Evolutionary conservation across 1,140 invertebrate species (phyloP).

Genomic region (Zophobas atratus): DNA sequence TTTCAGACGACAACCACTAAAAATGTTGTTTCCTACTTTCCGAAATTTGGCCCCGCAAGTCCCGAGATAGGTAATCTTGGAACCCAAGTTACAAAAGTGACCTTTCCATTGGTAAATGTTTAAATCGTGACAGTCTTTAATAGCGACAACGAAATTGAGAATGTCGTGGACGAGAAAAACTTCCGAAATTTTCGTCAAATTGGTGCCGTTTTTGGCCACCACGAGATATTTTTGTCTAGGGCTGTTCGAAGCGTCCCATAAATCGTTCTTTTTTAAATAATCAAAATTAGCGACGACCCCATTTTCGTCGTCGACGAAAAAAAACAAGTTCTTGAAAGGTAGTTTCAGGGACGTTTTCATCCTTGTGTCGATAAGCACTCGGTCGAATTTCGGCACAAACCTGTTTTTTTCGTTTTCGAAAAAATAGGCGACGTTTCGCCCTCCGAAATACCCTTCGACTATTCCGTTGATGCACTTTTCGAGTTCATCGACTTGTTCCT

Average conservation of each 20-base stretch:
- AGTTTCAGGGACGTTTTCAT: not conserved
- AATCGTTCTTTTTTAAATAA: constrained; percentile 11
- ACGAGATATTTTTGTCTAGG: constrained; percentile 37
- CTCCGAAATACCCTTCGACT: not conserved
- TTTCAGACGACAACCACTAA: not conserved
- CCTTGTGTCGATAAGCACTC: not conserved
- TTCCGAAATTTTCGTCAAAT: constrained; percentile 21
- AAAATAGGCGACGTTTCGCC: not conserved
- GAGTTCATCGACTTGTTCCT: not conserved
- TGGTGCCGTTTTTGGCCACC: not conserved
- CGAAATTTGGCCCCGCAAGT: not conserved
- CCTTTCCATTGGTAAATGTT: constrained; percentile 1
- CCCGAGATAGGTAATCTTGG: not conserved
- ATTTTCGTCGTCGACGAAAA: not conserved
- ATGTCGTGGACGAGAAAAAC: constrained; percentile 1
- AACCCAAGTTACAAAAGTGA: not conserved
- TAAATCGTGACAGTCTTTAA: not conserved
- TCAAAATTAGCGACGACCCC: not conserved
- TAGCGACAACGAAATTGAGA: not conserved
- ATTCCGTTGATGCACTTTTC: not conserved
- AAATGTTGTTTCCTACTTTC: not conserved
- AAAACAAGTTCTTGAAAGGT: not conserved
- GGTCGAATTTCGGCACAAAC: not conserved
- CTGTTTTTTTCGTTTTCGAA: not conserved
- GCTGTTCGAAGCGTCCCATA: constrained; percentile 41